Conservation (phyloP, 2,113 vertebrate species). For the Trochalopteron elliotii region DNA sequence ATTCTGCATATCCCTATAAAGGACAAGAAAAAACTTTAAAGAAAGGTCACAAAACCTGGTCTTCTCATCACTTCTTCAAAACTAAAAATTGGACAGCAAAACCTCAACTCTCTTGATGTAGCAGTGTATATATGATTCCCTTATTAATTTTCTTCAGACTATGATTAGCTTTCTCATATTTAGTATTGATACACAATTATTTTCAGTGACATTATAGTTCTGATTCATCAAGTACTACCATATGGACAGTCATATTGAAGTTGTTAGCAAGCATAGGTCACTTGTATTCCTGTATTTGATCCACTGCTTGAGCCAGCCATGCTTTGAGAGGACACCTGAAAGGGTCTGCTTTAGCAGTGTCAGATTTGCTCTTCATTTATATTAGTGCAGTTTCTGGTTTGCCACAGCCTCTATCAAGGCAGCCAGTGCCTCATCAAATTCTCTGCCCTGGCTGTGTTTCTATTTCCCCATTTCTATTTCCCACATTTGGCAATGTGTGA, state of each 20-base stretch:
- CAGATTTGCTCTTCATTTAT: neutral
- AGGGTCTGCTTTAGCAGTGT: neutral
- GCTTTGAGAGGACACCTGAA: neutral
- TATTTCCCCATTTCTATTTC: neutral
- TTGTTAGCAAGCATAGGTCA: neutral
- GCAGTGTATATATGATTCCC: neutral
- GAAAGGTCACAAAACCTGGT: neutral
- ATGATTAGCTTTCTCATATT: neutral
- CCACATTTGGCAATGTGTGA: neutral
- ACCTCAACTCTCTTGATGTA: neutral
- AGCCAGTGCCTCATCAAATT: neutral
- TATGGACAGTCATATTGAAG: neutral
- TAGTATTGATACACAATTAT: neutral
- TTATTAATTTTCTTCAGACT: neutral
- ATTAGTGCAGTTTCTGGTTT: neutral
- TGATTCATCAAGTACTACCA: neutral
- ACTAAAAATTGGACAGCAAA: neutral
- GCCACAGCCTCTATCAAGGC: accelerated
- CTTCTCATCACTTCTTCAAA: neutral
- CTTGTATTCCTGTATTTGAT: neutral
- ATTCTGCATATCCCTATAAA: neutral
- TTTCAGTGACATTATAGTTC: neutral
- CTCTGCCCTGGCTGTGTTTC: neutral
- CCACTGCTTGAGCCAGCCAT: neutral
- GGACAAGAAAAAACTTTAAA: neutral